Conservation (phyloP, 2,797 vertebrate genomes). For the Dendrocincla tyrannina region DNA sequence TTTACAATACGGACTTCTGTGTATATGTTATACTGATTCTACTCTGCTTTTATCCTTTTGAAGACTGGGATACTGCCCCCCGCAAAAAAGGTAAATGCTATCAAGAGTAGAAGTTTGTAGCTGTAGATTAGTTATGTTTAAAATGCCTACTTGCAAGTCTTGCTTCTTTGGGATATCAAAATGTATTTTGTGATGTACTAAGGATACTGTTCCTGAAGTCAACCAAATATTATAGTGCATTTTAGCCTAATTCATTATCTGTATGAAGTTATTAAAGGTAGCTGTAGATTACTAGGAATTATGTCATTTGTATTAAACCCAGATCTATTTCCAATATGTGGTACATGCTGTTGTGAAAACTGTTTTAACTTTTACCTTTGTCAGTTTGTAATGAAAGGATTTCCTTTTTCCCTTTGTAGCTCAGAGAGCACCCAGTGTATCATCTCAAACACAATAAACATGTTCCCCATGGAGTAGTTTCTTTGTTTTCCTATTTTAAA, state of each 20-base stretch:
- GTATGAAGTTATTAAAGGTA: slow-evolving; percentile 91
- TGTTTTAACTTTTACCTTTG: slow-evolving; percentile 91
- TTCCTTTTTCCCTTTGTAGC: slow-evolving; percentile 91
- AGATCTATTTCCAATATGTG: slow-evolving; percentile 90
- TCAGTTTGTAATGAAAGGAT: slow-evolving; percentile 93
- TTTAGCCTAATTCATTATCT: slow-evolving; percentile 95
- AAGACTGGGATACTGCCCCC: slow-evolving; percentile 84
- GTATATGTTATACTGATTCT: slow-evolving; percentile 91
- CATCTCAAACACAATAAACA: slow-evolving; percentile 91
- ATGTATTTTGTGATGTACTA: slow-evolving; percentile 96
- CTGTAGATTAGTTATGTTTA: slow-evolving; percentile 94
- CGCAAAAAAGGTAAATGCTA: slow-evolving; percentile 85
- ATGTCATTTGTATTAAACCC: slow-evolving; percentile 92
- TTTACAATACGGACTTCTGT: slow-evolving; percentile 95
- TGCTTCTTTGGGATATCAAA: slow-evolving; percentile 96
- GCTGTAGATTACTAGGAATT: slow-evolving; percentile 90
- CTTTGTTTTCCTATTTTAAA: slow-evolving; percentile 81
- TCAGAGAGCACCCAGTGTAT: slow-evolving; percentile 91
- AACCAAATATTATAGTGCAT: slow-evolving; percentile 96
- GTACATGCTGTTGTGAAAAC: slow-evolving; percentile 92
- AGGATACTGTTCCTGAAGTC: slow-evolving; percentile 93
- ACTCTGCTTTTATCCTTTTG: slow-evolving; percentile 89
- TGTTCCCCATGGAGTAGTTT: slow-evolving; percentile 83
- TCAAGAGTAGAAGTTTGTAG: slow-evolving; percentile 90
- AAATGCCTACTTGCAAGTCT: slow-evolving; percentile 94